Base-by-base conservation (phyloP, 2,888 invertebrate species). In the Scotopteryx bipunctaria region DNA sequence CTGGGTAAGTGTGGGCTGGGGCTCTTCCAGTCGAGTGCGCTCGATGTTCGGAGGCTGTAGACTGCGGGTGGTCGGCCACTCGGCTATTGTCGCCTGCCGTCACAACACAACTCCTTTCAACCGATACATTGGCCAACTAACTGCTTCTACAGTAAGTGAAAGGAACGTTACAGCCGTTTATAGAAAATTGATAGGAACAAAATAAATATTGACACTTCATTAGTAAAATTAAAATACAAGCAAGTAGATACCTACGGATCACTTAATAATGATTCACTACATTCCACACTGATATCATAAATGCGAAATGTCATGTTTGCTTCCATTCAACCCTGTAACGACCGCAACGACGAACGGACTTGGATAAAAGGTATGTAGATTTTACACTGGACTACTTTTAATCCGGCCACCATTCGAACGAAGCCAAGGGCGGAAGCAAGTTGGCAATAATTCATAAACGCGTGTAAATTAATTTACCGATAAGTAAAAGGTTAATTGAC, bases 31-130 rank as follows among this genome's bases (percentile, higher is more conserved):
- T 81, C 74, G 83, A 88, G 80, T 82, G 77, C 67, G 47, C 66
- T 47, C 71, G 77, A 80, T 53, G 74, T 70, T 69, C 64, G 57
- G 66, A 69, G 25, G 67, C 51, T 15, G 37, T 29, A 14, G 31
- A 43, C 83, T 73, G 80, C 85, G 88, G 88, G 86, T 86, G 89
- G 86, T 81, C 86, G 73, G 42, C 40, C 47, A 40, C 57, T 33
- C 38, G 40, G 33, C 69, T 61, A 73, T 77, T 78, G 78, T 79
- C 76, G 64, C 73, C 67, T 67, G 61, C 71, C 70, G 73, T 81
- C 81, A 83, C 76, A 83, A 84, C 83, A 85, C 64, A 66, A 65
- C 57, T 66, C 57, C 63, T 70, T 62, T 61, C 54, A 37, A 43
- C 33, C 27, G 44, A 45, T 50, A 46, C 27, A 41, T 33, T 37